These are phyloP conservation scores for Eulithis testata DNA, from an alignment of 2,888 invertebrate species.

Conservation along the genomic window DNA sequence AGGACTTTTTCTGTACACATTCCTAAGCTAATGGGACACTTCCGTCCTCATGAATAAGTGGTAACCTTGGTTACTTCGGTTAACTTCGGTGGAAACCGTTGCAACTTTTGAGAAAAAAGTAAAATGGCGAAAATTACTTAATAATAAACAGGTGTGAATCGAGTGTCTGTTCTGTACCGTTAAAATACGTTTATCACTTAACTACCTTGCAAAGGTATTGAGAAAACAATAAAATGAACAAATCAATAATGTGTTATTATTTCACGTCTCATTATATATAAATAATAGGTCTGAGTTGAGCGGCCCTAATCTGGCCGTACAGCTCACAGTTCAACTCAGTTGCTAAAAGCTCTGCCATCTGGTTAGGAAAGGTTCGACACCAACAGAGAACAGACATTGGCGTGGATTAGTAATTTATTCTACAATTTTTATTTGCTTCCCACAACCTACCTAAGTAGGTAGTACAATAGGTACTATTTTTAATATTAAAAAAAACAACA, in stretches of 20 bases:
- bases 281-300: no score
- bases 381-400: no score
- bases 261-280: neutral
- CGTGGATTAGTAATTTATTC: no score
- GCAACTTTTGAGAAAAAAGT: constrained; percentile 40
- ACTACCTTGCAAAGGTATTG: constrained; percentile 80
- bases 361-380: no score
- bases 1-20: constrained; percentile 73
- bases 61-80: no score
- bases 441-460: no score
- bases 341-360: no score
- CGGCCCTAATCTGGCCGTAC: no score
- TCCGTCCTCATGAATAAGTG: constrained; percentile 64
- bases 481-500: no score
- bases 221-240: constrained; percentile 70
- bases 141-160: constrained; percentile 52
- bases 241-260: constrained; percentile 25
- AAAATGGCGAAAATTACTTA: constrained; percentile 37
- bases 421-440: no score
- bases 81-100: constrained; percentile 28
- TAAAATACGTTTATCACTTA: constrained; percentile 64
- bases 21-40: constrained; percentile 53
- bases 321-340: no score
- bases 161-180: constrained; percentile 68
- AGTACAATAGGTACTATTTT: no score